Evolutionary conservation across 2,797 vertebrate genomes (phyloP).

Genomic region (Lemur catta): DNA sequence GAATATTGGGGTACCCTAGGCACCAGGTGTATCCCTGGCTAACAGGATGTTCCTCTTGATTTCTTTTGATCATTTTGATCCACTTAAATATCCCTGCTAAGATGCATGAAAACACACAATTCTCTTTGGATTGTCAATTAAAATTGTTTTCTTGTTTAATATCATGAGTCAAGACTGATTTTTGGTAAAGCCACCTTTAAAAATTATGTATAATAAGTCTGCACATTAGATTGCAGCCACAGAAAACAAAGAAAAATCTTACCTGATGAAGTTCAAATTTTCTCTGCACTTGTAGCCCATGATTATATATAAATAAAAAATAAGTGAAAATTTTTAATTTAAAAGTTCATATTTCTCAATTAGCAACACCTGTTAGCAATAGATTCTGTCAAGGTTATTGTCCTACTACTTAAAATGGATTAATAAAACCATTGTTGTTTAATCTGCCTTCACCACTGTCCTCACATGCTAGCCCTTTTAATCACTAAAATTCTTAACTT

Average conservation of each 20-base stretch:
- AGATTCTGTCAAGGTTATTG: background rate
- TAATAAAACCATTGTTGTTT: background rate
- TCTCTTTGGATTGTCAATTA: background rate
- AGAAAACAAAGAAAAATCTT: background rate
- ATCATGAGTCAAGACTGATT: background rate
- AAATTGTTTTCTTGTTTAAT: background rate
- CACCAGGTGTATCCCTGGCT: background rate
- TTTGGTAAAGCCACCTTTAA: background rate
- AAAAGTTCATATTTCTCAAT: background rate
- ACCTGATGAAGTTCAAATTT: background rate
- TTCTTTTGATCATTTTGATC: background rate
- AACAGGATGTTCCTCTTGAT: background rate
- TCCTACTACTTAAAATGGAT: background rate
- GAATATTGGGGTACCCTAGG: background rate
- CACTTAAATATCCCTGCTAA: background rate
- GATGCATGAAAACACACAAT: background rate
- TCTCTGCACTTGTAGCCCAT: background rate
- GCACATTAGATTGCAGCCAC: background rate
- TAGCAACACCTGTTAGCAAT: background rate
- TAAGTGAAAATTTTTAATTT: background rate
- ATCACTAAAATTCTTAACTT: background rate
- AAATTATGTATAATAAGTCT: background rate
- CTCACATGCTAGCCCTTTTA: background rate
- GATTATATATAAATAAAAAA: too few species aligned
- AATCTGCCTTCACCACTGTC: background rate